phyloP scores from a whole-genome alignment of 1,140 invertebrate species.

The Drosophila fuyamai region DNA sequence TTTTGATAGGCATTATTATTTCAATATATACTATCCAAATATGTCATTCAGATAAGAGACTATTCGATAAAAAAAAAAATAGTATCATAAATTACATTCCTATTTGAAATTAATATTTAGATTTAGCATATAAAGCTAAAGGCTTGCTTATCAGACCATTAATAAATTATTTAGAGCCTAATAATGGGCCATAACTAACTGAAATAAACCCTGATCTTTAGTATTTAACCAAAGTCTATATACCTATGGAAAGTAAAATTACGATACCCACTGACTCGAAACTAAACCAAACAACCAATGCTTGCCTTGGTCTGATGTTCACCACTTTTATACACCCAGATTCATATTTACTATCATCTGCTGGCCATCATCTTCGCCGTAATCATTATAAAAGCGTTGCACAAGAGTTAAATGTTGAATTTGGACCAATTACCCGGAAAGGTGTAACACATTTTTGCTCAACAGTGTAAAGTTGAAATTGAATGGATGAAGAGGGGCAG shows the following conservation, averaged over 20 bases:
- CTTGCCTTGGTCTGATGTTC: not conserved
- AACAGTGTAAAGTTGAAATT: slow-evolving; percentile 51
- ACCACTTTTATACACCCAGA: slow-evolving; percentile 25
- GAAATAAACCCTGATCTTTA: not conserved
- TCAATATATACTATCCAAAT: too few relatives aligned
- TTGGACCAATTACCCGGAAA: slow-evolving; percentile 57
- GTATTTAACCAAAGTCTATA: not conserved
- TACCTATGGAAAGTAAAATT: not conserved
- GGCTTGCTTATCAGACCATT: too few relatives aligned
- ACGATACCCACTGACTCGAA: slow-evolving; percentile 11
- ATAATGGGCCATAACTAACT: too few relatives aligned
- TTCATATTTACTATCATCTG: not conserved
- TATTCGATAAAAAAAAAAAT: too few relatives aligned
- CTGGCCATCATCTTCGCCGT: slow-evolving; percentile 12
- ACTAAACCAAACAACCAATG: slow-evolving; percentile 21
- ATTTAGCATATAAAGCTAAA: too few relatives aligned
- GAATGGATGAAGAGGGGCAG: slow-evolving; percentile 26
- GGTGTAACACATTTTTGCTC: slow-evolving; percentile 40
- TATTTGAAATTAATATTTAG: too few relatives aligned
- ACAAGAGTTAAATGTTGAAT: slow-evolving; percentile 35
- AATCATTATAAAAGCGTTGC: slow-evolving; percentile 34
- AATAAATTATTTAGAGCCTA: too few relatives aligned
- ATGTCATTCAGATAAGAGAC: too few relatives aligned
- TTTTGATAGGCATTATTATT: too few relatives aligned
- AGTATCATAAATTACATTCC: too few relatives aligned